phyloP scores from a whole-genome alignment of 2,888 invertebrate species.

The Zaprionus lineosus region DNA sequence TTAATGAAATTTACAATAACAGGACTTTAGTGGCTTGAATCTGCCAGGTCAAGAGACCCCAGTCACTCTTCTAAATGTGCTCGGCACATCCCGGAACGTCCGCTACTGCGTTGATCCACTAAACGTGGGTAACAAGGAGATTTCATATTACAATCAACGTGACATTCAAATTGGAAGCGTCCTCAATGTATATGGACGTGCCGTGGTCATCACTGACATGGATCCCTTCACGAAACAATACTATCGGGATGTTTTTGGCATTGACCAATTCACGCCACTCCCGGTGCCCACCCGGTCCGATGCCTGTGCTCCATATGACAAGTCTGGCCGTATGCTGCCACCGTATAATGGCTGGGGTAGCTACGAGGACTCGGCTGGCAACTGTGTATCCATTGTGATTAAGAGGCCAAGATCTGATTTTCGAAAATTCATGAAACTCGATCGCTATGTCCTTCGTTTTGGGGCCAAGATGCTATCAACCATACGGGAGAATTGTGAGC shows the following conservation, averaged over 20 bases:
- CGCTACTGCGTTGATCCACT: slow-evolving; percentile 85
- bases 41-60: slow-evolving; percentile 83
- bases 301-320: slow-evolving; percentile 53
- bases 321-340: slow-evolving; percentile 84
- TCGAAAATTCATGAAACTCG: slow-evolving; percentile 90
- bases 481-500: slow-evolving; percentile 85
- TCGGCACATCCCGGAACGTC: slow-evolving; percentile 84
- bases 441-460: slow-evolving; percentile 90
- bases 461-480: slow-evolving; percentile 90
- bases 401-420: slow-evolving; percentile 90
- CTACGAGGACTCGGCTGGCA: slow-evolving; percentile 94
- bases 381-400: slow-evolving; percentile 91
- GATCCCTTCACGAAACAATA: slow-evolving; percentile 93
- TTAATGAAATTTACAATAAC: neutral
- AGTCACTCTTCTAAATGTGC: slow-evolving; percentile 86
- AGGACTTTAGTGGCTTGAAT: slow-evolving; percentile 78
- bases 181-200: slow-evolving; percentile 91
- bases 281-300: slow-evolving; percentile 68
- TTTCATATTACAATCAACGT: slow-evolving; percentile 78
- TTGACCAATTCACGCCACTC: slow-evolving; percentile 80
- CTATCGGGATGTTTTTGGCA: slow-evolving; percentile 85
- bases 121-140: slow-evolving; percentile 83
- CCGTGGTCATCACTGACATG: slow-evolving; percentile 91
- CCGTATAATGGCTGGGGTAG: slow-evolving; percentile 96
- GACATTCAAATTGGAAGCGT: slow-evolving; percentile 93